Evolutionary conservation across 2,797 vertebrate genomes (phyloP).

Genomic region (Characodon lateralis): DNA sequence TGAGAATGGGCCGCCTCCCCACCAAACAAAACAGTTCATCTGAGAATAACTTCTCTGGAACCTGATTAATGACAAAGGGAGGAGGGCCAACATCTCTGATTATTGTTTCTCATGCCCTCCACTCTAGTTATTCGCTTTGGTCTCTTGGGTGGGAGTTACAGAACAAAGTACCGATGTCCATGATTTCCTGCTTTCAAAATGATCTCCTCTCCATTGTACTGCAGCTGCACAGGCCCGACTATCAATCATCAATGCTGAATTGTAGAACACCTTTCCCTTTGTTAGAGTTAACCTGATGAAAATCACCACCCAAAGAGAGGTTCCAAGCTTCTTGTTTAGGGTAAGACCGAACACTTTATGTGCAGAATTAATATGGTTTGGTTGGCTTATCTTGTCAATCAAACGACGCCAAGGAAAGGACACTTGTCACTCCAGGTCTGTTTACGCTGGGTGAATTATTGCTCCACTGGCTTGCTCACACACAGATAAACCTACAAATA

Average conservation of each 20-base stretch:
- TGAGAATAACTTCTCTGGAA: constrained; percentile 19
- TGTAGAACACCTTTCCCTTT: constrained; percentile 43
- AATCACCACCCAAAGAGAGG: constrained; percentile 55
- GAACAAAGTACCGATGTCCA: constrained; percentile 52
- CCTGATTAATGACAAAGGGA: constrained; percentile 57
- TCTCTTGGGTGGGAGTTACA: constrained; percentile 45
- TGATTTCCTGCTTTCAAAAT: constrained; percentile 69
- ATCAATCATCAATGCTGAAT: constrained; percentile 42
- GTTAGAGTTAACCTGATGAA: constrained; percentile 42
- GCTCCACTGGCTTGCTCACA: constrained; percentile 24
- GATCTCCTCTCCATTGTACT: constrained; percentile 46
- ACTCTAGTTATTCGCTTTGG: constrained; percentile 57
- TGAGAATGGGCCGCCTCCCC: background rate
- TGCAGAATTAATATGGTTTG: background rate
- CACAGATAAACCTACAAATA: constrained; percentile 31
- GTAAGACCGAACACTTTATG: constrained; percentile 17
- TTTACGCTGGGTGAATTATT: constrained; percentile 44
- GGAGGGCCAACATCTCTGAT: constrained; percentile 47
- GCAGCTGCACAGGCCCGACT: constrained; percentile 39
- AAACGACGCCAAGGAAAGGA: constrained; percentile 36
- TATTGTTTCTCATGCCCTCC: constrained; percentile 50
- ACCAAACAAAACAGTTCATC: constrained; percentile 43
- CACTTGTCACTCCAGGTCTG: constrained; percentile 47
- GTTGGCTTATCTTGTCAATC: constrained; percentile 49
- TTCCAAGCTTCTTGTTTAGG: constrained; percentile 22